Conservation (phyloP, 2,888 invertebrate genomes). For the Tridacna gigas region DNA sequence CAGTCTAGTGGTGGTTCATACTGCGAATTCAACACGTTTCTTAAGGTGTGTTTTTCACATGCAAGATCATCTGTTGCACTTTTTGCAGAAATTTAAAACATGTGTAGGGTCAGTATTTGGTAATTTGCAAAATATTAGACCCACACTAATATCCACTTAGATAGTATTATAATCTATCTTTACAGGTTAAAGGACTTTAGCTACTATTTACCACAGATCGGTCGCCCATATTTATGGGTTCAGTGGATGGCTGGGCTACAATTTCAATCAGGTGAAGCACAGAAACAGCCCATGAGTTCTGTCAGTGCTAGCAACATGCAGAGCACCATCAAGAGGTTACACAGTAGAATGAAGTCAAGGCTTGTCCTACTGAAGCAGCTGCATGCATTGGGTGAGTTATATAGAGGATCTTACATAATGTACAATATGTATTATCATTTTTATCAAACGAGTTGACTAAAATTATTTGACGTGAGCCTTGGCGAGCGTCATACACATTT, state of each 20-base stretch:
- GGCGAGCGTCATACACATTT: no score
- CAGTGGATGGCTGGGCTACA: constrained; percentile 95
- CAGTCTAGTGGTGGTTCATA: no score
- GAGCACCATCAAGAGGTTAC: constrained; percentile 90
- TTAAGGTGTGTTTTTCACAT: no score
- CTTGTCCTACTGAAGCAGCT: constrained; percentile 92
- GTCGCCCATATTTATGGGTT: constrained; percentile 95
- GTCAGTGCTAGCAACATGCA: constrained; percentile 90
- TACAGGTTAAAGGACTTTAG: constrained; percentile 85
- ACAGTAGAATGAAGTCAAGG: constrained; percentile 90
- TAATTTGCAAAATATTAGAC: no score
- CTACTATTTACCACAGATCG: constrained; percentile 87
- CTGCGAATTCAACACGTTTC: no score
- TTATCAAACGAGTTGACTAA: no score
- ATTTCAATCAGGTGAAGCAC: constrained; percentile 86
- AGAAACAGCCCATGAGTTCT: constrained; percentile 54
- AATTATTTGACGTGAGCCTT: no score
- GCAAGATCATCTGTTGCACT: no score
- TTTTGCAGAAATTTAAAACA: no score
- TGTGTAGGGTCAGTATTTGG: no score
- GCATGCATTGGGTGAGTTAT: constrained; percentile 87
- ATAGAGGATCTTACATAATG: background rate
- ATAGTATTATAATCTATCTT: background rate
- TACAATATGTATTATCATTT: no score
- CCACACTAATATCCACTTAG: no score